Conservation (phyloP, 2,888 invertebrate species). For the Brachyptera putata region DNA sequence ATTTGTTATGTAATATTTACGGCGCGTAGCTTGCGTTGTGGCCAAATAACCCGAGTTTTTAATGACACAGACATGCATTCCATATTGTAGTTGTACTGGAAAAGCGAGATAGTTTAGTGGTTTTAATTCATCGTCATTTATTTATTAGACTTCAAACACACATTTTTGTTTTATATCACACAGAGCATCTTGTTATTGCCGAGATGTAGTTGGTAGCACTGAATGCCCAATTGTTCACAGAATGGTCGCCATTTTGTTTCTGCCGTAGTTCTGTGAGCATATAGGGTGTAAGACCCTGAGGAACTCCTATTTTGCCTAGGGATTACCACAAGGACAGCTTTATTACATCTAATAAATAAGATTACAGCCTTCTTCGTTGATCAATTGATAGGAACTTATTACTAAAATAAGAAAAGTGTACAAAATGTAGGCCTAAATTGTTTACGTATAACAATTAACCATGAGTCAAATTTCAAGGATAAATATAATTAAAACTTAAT, state of each 20-base stretch:
- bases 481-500: slow-evolving; percentile 37
- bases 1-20: too few relatives aligned
- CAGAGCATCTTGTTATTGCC: too few relatives aligned
- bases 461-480: not conserved
- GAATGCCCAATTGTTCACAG: too few relatives aligned
- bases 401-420: slow-evolving; percentile 41
- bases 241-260: slow-evolving; percentile 41
- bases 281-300: slow-evolving; percentile 15
- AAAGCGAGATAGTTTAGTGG: too few relatives aligned
- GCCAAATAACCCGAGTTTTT: slow-evolving; percentile 52
- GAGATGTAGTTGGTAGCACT: too few relatives aligned
- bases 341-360: too few relatives aligned
- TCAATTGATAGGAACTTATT: slow-evolving; percentile 9
- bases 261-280: slow-evolving; percentile 33
- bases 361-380: too few relatives aligned
- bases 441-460: slow-evolving; percentile 32
- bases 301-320: too few relatives aligned
- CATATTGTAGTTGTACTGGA: too few relatives aligned
- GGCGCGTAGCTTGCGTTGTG: slow-evolving; percentile 39
- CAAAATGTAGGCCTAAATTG: slow-evolving; percentile 45
- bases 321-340: too few relatives aligned
- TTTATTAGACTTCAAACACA: not conserved
- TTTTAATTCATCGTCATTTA: not conserved
- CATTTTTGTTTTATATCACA: slow-evolving; percentile 44
- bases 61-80: slow-evolving; percentile 48